Evolutionary conservation across 2,888 invertebrate genomes (phyloP), one percentile per base, ranked within the genome.

Genomic region (Caenorhabditis macrosperma): DNA sequence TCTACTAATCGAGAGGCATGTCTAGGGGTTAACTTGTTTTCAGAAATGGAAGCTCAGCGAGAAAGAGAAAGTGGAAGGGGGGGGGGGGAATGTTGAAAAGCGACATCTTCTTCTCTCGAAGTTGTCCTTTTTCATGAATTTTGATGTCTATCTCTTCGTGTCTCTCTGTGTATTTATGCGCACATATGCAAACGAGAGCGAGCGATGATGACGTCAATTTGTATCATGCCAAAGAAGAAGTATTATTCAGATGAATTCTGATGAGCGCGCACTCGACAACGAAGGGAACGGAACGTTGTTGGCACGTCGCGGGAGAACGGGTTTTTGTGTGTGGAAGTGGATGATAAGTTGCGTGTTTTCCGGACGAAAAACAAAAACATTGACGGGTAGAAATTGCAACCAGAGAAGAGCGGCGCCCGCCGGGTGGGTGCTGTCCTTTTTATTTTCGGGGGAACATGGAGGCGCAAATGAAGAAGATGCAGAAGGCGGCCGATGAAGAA

Each of bases 131-230:
- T 59, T 48, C 64, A 75, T 72, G 72, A 71, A 71, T 71, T 71
- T 63, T 71, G 71, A 71, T 71, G 71, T 71, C 71, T 71, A 71
- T 71, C 71, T 71, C 55, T 69, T 69, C 68, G 67, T 44, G 57
- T 69, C 60, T 60, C 60, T 52, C 30, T 71, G 46, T 67, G 35
- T 60, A 46, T 54, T 57, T 67, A 75, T 74, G 74, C 50, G 66
- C 66, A 52, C 74, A 66, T 74, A 59, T 66, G 67, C 69, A 78
- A 60, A 64, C 64, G 64, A 59, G 68, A 55, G 55, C 28, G 30
- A 48, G 68, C 48, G 57, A 33, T 57, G 59, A 72, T 66, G 67
- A 71, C 68, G 76, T 68, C 61, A 66, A 75, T 54, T 67, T 66
- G 60, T 54, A 60, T 67, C 52, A 67, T 57, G 48, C 28, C 26